Percentiles rank a stretch among this genome's conserved stretches.
phyloP scores from a whole-genome alignment of 1,140 invertebrate genomes.

The Halictus rubicundus region DNA sequence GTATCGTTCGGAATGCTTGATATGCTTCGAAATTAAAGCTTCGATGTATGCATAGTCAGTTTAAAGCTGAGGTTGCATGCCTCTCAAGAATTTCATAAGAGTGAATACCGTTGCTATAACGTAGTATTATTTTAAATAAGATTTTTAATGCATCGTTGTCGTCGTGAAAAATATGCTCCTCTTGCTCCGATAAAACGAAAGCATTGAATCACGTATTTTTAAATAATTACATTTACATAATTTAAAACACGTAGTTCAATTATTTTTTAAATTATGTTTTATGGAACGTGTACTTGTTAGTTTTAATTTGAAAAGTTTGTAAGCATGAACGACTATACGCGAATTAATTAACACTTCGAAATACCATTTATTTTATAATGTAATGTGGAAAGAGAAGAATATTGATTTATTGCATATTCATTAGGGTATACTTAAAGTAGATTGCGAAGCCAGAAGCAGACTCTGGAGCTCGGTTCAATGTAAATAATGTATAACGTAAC shows the following conservation, averaged over 20 bases:
- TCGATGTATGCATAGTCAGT: background rate
- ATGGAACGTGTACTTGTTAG: no score
- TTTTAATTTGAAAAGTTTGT: no score
- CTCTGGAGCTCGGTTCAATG: background rate
- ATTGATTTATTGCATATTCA: no score
- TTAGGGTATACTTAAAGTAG: background rate
- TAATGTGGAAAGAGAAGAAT: no score
- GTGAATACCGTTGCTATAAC: background rate
- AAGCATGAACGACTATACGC: no score
- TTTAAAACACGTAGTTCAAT: no score
- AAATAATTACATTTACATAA: no score
- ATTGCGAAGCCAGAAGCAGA: background rate
- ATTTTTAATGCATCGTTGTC: background rate
- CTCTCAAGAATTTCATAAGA: slow-evolving; percentile 11
- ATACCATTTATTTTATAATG: no score
- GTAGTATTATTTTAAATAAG: background rate
- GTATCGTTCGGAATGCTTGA: background rate
- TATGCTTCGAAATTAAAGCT: background rate
- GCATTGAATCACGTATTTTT: no score
- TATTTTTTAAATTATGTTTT: no score
- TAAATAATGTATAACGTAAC: background rate
- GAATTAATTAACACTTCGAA: no score
- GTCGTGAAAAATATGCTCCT: background rate
- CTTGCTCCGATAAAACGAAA: background rate
- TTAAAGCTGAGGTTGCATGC: background rate